phyloP scores from a whole-genome alignment of 2,797 vertebrate species.

The Tolypeutes matacus region DNA sequence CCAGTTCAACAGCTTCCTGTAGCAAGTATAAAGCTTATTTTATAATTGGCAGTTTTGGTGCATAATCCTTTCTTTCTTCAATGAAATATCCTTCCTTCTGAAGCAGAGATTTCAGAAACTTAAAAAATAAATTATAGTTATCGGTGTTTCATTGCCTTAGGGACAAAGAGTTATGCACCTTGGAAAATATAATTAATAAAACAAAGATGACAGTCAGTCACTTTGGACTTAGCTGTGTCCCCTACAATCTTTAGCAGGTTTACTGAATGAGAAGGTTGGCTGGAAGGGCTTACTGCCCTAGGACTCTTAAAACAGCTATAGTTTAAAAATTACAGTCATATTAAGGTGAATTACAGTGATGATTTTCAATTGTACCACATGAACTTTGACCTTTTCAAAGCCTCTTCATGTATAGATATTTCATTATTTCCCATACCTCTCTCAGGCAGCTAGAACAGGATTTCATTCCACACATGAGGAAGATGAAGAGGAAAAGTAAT shows the following conservation, averaged over 20 bases:
- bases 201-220: not conserved
- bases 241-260: not conserved
- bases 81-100: not conserved
- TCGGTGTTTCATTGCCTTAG: not conserved
- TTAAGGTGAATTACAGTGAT: not conserved
- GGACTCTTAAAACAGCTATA: not conserved
- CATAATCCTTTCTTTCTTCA: not conserved
- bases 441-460: not conserved
- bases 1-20: not conserved
- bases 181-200: constrained; percentile 12
- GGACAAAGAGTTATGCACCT: not conserved
- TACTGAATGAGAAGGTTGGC: not conserved
- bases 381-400: not conserved
- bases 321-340: not conserved
- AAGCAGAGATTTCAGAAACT: not conserved
- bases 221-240: not conserved
- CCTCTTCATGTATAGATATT: not conserved
- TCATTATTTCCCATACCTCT: not conserved
- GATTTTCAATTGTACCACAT: not conserved
- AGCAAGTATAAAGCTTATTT: not conserved
- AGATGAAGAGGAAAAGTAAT: not conserved
- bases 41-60: not conserved
- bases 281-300: not conserved
- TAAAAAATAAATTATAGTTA: not conserved
- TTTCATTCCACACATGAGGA: not conserved